These are phyloP conservation scores for Scaptomyza pallida DNA, from an alignment of 1,140 invertebrate genomes.

Conservation along the genomic window DNA sequence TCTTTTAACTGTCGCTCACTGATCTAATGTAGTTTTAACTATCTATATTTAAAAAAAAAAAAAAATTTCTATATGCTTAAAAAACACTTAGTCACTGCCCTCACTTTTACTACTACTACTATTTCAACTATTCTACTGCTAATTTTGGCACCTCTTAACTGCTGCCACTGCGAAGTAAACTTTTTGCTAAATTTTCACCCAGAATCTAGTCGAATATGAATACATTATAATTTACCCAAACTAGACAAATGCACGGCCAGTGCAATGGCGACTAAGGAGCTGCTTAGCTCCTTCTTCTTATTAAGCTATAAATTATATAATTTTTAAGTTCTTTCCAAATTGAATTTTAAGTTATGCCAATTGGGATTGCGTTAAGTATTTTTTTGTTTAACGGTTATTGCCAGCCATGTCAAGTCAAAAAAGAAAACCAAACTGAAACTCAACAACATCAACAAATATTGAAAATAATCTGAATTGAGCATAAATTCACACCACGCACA, in stretches of 20 bases:
- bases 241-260: conserved; percentile 6
- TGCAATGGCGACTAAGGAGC: conserved; percentile 4
- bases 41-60: conserved; percentile 40
- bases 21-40: conserved; percentile 51
- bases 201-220: conserved; percentile 20
- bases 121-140: conserved; percentile 30
- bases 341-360: conserved; percentile 8
- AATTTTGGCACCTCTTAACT: conserved; percentile 12
- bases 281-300: neutral
- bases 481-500: conserved; percentile 77
- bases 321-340: conserved; percentile 22
- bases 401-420: conserved; percentile 45
- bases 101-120: neutral
- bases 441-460: conserved; percentile 16
- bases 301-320: neutral
- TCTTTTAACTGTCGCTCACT: neutral
- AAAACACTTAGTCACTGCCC: conserved; percentile 40
- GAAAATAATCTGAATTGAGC: conserved; percentile 67
- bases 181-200: conserved; percentile 8
- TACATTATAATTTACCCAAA: conserved; percentile 27
- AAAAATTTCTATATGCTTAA: conserved; percentile 26
- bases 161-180: neutral
- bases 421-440: conserved; percentile 63
- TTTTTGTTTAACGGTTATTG: conserved; percentile 9
- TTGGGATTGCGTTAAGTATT: conserved; percentile 10